Base-by-base conservation (phyloP, 2,888 invertebrate species). In the Callyntrura guangdongensis region DNA sequence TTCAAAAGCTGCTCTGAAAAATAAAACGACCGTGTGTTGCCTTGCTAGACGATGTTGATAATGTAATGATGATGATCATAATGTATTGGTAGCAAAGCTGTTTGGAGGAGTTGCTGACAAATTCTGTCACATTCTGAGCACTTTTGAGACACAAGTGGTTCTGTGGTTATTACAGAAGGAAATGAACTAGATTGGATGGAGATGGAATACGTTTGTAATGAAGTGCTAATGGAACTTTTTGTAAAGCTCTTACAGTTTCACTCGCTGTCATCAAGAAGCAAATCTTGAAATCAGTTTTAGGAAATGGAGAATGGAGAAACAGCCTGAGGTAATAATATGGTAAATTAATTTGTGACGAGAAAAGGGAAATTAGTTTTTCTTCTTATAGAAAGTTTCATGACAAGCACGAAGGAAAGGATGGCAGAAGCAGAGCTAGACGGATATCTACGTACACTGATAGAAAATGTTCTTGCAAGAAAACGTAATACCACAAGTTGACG, bases 91-190 rank as follows among this genome's bases (percentile, higher is more conserved):
- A 67, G 69, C 20, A 47, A 25, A 49, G 36, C 25, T 74, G 72
- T 53, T 74, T 45, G 49, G 47, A 81, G 36, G 22, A 91, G 77
- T n/a, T 91, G 86, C 74, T 86, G 91, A 91, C 91, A 91, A 74
- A 82, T 91, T 91, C 87, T 91, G 91, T 91, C 91, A 91, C 67
- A 87, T 20, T 17, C 45, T 81, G 61, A 86, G 69, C 56, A 89
- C 27, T 59, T 72, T 86, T 86, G 69, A 82, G 69, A 27, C 77
- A 53, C 47, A 79, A 85, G 86, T 79, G 89, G 69, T 69, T 85
- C 53, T 17, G 3, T 69, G n/a, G n/a, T 79, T 67, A 64, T 49
- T 53, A 49, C 8, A 17, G 83, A 20, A 27, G 36, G 27, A 61
- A 56, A 6, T 9, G 49, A 56, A 64, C 36, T 17, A 17, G 61